phyloP scores from a whole-genome alignment of 2,888 invertebrate genomes.

The Holacanthella duospinosa region DNA sequence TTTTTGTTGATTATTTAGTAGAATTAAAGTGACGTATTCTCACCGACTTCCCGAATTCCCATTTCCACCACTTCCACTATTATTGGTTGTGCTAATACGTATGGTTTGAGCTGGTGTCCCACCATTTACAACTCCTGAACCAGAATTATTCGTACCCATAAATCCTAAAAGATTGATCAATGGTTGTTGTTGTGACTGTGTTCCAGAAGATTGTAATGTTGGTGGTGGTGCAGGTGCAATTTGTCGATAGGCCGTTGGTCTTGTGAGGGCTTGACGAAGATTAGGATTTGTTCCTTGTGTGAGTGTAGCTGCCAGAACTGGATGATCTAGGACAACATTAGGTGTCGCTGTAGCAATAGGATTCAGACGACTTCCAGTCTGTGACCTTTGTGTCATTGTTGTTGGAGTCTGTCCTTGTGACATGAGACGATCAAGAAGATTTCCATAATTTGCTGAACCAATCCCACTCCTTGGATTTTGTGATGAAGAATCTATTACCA shows the following conservation, averaged over 20 bases:
- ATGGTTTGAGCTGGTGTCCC: conserved; percentile 20
- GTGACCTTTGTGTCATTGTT: conserved; percentile 10
- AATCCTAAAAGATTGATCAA: conserved; percentile 29
- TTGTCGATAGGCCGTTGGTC: conserved; percentile 29
- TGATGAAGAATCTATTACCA: conserved; percentile 8
- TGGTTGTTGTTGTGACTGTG: conserved; percentile 21
- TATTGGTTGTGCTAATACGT: conserved; percentile 20
- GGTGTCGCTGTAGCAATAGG: conserved; percentile 35
- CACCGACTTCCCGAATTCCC: conserved; percentile 14
- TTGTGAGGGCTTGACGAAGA: conserved; percentile 1
- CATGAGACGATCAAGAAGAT: conserved; percentile 28
- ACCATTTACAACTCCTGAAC: no score
- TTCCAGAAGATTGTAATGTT: conserved; percentile 13
- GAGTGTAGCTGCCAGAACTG: conserved; percentile 29
- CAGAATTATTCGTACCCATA: conserved; percentile 13
- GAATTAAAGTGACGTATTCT: background rate
- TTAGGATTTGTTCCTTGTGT: conserved; percentile 20
- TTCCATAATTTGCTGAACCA: conserved; percentile 24
- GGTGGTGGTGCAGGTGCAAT: conserved; percentile 34
- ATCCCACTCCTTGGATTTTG: background rate
- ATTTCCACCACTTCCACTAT: conserved; percentile 6
- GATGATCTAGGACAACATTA: conserved; percentile 31
- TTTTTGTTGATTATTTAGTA: background rate
- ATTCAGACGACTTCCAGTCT: conserved; percentile 23
- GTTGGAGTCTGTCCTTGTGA: conserved; percentile 21